phyloP scores from a whole-genome alignment of 2,888 invertebrate genomes.

The Hesperia comma region DNA sequence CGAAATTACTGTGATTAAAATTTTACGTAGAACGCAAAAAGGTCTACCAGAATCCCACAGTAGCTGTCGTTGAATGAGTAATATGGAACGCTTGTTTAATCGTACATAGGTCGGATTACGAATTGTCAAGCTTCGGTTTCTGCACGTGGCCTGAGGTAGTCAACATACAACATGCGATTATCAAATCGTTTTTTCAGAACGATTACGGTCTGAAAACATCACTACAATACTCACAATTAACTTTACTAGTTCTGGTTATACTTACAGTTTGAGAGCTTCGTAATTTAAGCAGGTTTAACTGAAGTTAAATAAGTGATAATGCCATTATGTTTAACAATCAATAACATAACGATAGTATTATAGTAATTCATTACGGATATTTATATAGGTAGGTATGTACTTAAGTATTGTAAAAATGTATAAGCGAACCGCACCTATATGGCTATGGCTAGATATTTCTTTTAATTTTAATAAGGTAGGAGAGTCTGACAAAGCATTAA shows the following conservation, averaged over 20 bases:
- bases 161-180: too few relatives aligned
- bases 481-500: too few relatives aligned
- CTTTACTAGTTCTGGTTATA: background rate
- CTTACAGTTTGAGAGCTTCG: background rate
- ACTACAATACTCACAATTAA: background rate
- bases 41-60: background rate
- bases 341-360: too few relatives aligned
- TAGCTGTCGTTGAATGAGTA: constrained; percentile 16
- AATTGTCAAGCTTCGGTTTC: constrained; percentile 18
- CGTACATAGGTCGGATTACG: constrained; percentile 14
- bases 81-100: constrained; percentile 5
- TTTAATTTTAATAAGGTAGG: too few relatives aligned
- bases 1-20: background rate
- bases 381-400: too few relatives aligned
- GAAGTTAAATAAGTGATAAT: too few relatives aligned
- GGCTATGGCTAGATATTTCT: too few relatives aligned
- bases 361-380: too few relatives aligned
- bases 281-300: too few relatives aligned
- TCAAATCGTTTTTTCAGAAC: background rate
- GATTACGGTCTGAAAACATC: constrained; percentile 18
- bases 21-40: background rate
- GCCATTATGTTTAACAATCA: too few relatives aligned
- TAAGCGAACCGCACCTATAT: too few relatives aligned
- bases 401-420: too few relatives aligned
- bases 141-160: constrained; percentile 16